Evolutionary conservation across 2,888 invertebrate genomes (phyloP).

Genomic region (Drosophila barbarae): DNA sequence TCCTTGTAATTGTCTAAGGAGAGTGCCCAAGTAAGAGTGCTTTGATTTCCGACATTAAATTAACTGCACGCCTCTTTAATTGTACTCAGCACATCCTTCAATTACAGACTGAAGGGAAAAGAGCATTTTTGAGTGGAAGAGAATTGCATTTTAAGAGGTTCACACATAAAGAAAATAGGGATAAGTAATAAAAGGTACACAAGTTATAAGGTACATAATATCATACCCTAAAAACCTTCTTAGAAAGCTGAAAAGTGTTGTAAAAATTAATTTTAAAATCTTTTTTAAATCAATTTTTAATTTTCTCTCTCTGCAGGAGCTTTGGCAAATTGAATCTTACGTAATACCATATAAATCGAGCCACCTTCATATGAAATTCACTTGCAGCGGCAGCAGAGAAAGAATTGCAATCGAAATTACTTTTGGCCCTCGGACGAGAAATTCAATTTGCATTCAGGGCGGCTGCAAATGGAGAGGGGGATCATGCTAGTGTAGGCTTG

Average conservation of each 20-base stretch:
- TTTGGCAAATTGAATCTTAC: slow-evolving; percentile 41
- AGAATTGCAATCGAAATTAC: slow-evolving; percentile 46
- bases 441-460: slow-evolving; percentile 50
- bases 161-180: background rate
- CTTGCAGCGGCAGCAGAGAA: slow-evolving; percentile 42
- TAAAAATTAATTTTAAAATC: background rate
- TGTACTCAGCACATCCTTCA: slow-evolving; percentile 46
- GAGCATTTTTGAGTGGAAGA: slow-evolving; percentile 12
- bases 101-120: slow-evolving; percentile 7
- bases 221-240: background rate
- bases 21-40: slow-evolving; percentile 49
- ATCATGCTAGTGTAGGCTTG: background rate
- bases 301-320: slow-evolving; percentile 18
- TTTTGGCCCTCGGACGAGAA: slow-evolving; percentile 38
- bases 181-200: no score
- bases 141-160: slow-evolving; percentile 16
- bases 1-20: slow-evolving; percentile 60
- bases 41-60: slow-evolving; percentile 71
- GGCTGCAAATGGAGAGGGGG: slow-evolving; percentile 4
- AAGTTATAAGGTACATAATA: no score
- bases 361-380: slow-evolving; percentile 49
- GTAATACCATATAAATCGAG: slow-evolving; percentile 47
- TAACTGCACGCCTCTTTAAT: slow-evolving; percentile 56
- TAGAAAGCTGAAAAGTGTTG: background rate
- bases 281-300: background rate